Evolutionary conservation across 2,888 invertebrate species (phyloP).

Genomic region (Pelosia muscerda): DNA sequence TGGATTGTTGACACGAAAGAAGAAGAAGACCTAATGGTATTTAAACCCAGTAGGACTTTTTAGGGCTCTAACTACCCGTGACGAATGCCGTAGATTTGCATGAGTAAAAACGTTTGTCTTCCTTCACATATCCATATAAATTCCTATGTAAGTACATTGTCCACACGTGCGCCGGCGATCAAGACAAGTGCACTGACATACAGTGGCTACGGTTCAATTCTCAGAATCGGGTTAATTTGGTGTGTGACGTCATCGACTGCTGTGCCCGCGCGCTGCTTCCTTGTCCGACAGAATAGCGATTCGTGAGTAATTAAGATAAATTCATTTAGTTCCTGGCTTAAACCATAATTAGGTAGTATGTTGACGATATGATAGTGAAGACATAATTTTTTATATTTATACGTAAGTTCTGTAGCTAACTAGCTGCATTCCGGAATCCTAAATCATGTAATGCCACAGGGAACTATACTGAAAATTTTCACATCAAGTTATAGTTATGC

Average conservation of each 20-base stretch:
- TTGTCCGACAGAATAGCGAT: constrained; percentile 66
- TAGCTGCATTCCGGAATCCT: constrained; percentile 24
- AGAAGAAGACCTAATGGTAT: too few species aligned
- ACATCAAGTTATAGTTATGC: too few species aligned
- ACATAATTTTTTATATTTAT: constrained; percentile 24
- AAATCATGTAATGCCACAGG: constrained; percentile 30
- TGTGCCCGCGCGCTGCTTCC: constrained; percentile 63
- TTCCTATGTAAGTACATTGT: constrained; percentile 55
- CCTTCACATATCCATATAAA: constrained; percentile 33
- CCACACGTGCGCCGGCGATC: constrained; percentile 75
- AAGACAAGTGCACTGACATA: constrained; percentile 80
- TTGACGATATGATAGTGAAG: constrained; percentile 49
- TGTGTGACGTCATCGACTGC: constrained; percentile 75
- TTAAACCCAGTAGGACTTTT: too few species aligned
- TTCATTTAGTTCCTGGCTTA: constrained; percentile 57
- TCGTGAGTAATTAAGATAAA: constrained; percentile 60
- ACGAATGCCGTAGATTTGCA: neutral
- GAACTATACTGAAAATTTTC: constrained; percentile 14
- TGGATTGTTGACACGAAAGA: too few species aligned
- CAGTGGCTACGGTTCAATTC: constrained; percentile 77
- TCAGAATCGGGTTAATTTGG: constrained; percentile 82
- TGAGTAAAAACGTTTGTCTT: too few species aligned
- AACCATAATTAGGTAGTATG: constrained; percentile 26
- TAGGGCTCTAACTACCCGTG: too few species aligned
- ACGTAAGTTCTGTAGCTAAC: neutral